Conservation (phyloP, 2,113 vertebrate genomes). For the Elephantulus edwardii region DNA sequence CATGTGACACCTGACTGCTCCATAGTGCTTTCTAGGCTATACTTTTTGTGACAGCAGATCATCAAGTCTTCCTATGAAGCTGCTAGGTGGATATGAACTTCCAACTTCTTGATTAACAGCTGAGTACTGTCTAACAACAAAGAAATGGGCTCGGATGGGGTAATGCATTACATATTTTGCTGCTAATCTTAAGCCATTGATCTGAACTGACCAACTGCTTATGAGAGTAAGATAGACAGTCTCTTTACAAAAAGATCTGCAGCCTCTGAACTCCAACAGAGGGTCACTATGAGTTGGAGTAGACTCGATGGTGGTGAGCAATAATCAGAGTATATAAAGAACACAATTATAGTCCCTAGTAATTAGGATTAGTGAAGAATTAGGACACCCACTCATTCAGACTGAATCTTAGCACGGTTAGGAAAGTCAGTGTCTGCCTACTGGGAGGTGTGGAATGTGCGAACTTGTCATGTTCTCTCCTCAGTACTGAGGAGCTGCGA, state of each 20-base stretch:
- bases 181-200: too few species aligned
- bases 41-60: background rate
- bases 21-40: background rate
- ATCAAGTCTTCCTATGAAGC: background rate
- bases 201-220: too few species aligned
- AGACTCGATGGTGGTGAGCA: too few species aligned
- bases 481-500: too few species aligned
- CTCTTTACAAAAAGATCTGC: too few species aligned
- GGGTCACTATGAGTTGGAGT: too few species aligned
- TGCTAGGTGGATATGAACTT: background rate
- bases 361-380: background rate
- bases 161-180: too few species aligned
- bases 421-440: background rate
- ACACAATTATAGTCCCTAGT: background rate
- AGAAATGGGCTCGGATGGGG: too few species aligned
- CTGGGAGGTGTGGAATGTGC: background rate
- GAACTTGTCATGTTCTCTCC: rapidly evolving
- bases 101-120: background rate
- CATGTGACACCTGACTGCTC: background rate
- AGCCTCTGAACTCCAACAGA: too few species aligned
- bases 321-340: background rate
- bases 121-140: background rate
- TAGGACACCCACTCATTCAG: background rate
- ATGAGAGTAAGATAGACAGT: too few species aligned
- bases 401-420: rapidly evolving